Percentiles rank a stretch among this genome's conserved stretches.
These are phyloP conservation scores for Paelopatides confundens DNA, from an alignment of 53 echinoderm and acorn worm species.

Conservation along the genomic window DNA sequence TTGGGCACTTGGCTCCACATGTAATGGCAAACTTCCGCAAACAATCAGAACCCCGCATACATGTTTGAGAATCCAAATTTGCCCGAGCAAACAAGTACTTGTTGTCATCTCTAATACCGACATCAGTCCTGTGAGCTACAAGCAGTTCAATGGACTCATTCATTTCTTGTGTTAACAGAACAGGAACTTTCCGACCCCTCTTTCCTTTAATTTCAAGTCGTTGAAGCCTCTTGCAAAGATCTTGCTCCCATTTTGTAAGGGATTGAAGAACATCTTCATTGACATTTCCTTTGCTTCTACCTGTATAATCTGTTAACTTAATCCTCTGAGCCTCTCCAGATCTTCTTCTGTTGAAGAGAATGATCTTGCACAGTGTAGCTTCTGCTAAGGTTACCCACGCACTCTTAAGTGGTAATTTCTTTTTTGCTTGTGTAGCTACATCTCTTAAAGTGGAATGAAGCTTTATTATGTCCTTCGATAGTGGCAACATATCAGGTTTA, in stretches of 20 bases:
- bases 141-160: constrained; percentile 30
- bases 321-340: neutral
- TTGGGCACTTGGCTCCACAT: neutral
- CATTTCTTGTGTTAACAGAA: constrained; percentile 56
- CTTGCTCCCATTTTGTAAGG: constrained; percentile 5
- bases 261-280: neutral
- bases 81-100: constrained; percentile 56
- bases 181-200: constrained; percentile 63
- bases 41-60: constrained; percentile 65
- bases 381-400: neutral
- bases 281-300: neutral
- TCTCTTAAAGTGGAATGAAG: no score
- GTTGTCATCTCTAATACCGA: constrained; percentile 48
- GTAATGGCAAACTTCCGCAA: neutral
- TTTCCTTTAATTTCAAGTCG: constrained; percentile 46
- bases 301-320: neutral
- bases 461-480: constrained; percentile 24
- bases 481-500: constrained; percentile 16
- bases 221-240: neutral
- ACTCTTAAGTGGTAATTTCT: no score
- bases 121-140: constrained; percentile 15
- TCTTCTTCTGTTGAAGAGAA: constrained; percentile 17
- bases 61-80: neutral
- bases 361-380: neutral
- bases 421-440: no score